Conservation (phyloP, 30 jellyfish, hydroid and myxozoan species). For the Turritopsis dohrnii region DNA sequence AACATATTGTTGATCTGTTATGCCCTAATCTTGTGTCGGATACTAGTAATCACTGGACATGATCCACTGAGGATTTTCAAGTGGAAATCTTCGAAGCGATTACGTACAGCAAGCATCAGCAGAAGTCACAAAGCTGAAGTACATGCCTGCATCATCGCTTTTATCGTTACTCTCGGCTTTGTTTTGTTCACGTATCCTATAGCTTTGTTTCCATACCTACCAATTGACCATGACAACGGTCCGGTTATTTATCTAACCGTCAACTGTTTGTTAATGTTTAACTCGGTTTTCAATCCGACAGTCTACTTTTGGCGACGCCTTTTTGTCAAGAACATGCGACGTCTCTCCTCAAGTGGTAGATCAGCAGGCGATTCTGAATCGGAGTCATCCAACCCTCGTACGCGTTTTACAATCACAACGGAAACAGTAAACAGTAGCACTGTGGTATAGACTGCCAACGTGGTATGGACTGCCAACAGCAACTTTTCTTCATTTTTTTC, state of each 20-base stretch:
- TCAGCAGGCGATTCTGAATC: background rate
- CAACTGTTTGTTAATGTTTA: background rate
- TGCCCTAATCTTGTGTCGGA: background rate
- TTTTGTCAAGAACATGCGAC: slow-evolving; percentile 2
- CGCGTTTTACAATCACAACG: background rate
- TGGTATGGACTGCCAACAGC: too few relatives aligned
- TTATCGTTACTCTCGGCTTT: background rate
- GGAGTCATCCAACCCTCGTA: background rate
- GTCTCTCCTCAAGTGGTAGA: background rate
- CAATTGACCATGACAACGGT: background rate
- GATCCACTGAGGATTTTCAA: background rate
- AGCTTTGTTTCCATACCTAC: background rate
- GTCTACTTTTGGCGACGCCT: slow-evolving; percentile 12
- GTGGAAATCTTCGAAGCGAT: background rate
- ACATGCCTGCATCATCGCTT: background rate
- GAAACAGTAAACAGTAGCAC: background rate
- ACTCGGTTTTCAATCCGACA: slow-evolving; percentile 7
- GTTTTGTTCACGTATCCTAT: background rate
- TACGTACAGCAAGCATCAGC: background rate
- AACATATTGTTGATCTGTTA: background rate
- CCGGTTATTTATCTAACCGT: background rate
- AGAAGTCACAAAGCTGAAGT: slow-evolving; percentile 10
- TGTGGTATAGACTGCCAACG: background rate
- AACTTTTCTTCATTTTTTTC: too few relatives aligned
- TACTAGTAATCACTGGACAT: background rate